phyloP scores from a whole-genome alignment of 2,797 vertebrate genomes.

The Poecilia picta region DNA sequence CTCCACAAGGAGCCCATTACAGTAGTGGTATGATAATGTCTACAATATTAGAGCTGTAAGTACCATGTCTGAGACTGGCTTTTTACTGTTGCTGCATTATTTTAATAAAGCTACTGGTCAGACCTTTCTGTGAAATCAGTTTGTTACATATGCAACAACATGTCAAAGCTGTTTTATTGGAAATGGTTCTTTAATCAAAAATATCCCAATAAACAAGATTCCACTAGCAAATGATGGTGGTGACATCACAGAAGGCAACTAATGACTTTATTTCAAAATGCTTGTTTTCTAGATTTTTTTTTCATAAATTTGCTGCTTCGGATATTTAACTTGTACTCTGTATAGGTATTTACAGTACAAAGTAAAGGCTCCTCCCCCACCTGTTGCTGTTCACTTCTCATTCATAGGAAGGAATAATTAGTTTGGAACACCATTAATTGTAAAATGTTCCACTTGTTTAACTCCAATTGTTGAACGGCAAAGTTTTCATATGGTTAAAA shows the following conservation, averaged over 20 bases:
- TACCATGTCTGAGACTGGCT: constrained; percentile 36
- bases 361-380: too few relatives aligned
- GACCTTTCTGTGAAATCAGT: background rate
- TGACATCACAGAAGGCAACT: background rate
- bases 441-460: background rate
- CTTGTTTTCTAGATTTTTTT: background rate
- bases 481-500: too few relatives aligned
- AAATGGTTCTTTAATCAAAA: background rate
- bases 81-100: constrained; percentile 21
- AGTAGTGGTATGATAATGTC: constrained; percentile 19
- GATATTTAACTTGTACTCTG: background rate
- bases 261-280: too few relatives aligned
- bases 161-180: background rate
- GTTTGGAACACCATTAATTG: background rate
- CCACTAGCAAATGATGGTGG: background rate
- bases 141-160: background rate
- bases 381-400: too few relatives aligned
- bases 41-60: constrained; percentile 36
- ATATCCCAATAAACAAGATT: background rate
- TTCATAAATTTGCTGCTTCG: background rate
- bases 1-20: constrained; percentile 33
- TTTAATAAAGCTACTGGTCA: background rate
- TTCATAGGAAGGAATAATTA: background rate
- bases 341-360: background rate
- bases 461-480: too few relatives aligned